phyloP scores from a whole-genome alignment of 2,113 vertebrate genomes.

The Ibidorhyncha struthersii region DNA sequence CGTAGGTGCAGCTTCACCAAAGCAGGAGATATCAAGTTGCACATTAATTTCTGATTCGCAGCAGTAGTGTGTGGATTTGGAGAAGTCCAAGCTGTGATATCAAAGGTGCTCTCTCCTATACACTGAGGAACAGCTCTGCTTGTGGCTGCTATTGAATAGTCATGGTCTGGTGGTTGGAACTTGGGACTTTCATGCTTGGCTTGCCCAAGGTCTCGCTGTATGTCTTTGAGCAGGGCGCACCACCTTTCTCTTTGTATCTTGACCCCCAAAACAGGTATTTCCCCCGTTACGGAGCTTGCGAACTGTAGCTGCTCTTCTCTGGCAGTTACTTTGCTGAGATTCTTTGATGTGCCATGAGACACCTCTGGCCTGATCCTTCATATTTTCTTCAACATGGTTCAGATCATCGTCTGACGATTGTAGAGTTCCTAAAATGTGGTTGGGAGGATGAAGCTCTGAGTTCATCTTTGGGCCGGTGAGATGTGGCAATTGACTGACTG shows the following conservation, averaged over 20 bases:
- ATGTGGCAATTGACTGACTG: not conserved
- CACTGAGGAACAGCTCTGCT: not conserved
- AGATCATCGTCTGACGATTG: accelerated
- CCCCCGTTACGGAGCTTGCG: not conserved
- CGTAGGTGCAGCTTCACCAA: not conserved
- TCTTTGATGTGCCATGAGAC: not conserved
- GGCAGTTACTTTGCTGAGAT: not conserved
- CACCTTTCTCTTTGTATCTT: not conserved
- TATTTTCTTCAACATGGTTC: accelerated
- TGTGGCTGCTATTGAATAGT: not conserved
- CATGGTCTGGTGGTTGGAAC: not conserved
- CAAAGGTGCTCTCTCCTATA: not conserved
- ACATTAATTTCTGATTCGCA: not conserved
- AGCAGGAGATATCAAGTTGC: not conserved
- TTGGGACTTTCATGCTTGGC: not conserved
- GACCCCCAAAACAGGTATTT: not conserved
- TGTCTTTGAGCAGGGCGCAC: not conserved
- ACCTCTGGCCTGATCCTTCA: not conserved
- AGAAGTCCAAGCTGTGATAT: constrained; percentile 1
- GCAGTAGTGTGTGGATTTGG: not conserved
- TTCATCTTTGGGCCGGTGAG: not conserved
- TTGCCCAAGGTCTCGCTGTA: accelerated
- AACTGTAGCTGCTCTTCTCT: not conserved
- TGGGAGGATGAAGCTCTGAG: not conserved
- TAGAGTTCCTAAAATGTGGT: not conserved